phyloP scores from a whole-genome alignment of 37 sponge, comb jelly and placozoan genomes.

The Crambe crambe region DNA sequence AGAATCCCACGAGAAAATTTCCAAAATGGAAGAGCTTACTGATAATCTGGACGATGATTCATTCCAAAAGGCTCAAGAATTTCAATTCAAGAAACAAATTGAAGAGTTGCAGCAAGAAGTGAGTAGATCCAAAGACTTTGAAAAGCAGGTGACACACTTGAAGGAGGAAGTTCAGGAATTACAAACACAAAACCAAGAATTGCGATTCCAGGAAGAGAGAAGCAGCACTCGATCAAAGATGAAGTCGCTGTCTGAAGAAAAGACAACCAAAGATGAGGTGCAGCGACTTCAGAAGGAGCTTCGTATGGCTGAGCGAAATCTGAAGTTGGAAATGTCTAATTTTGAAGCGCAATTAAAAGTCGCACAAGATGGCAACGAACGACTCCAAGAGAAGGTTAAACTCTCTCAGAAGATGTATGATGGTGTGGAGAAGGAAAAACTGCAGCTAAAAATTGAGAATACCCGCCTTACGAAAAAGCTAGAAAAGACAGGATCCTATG shows the following conservation, averaged over 20 bases:
- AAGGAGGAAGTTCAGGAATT: constrained; percentile 28
- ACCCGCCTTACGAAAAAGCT: constrained; percentile 38
- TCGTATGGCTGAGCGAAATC: constrained; percentile 13
- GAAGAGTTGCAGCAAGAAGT: constrained; percentile 20
- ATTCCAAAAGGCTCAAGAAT: constrained; percentile 23
- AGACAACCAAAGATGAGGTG: constrained; percentile 27
- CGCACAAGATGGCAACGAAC: constrained; percentile 31
- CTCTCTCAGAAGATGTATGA: constrained; percentile 32
- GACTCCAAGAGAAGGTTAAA: constrained; percentile 39
- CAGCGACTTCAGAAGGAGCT: constrained; percentile 32
- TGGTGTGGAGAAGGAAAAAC: constrained; percentile 38
- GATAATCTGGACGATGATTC: constrained; percentile 36
- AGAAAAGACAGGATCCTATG: constrained; percentile 10
- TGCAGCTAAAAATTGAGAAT: constrained; percentile 46
- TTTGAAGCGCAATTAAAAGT: constrained; percentile 48
- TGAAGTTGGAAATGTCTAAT: constrained; percentile 19
- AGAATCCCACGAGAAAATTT: not conserved
- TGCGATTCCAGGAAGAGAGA: constrained; percentile 20
- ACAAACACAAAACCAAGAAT: constrained; percentile 11
- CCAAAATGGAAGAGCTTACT: constrained; percentile 9
- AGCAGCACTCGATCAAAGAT: constrained; percentile 31
- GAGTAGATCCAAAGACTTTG: not conserved
- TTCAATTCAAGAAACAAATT: constrained; percentile 26
- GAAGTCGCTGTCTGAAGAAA: constrained; percentile 18
- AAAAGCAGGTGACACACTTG: constrained; percentile 27